A percentile compares a stretch with the other conserved stretches of the same genome.
These are phyloP conservation scores for Pandemis cinnamomeana DNA, from an alignment of 2,888 invertebrate genomes.

Conservation along the genomic window DNA sequence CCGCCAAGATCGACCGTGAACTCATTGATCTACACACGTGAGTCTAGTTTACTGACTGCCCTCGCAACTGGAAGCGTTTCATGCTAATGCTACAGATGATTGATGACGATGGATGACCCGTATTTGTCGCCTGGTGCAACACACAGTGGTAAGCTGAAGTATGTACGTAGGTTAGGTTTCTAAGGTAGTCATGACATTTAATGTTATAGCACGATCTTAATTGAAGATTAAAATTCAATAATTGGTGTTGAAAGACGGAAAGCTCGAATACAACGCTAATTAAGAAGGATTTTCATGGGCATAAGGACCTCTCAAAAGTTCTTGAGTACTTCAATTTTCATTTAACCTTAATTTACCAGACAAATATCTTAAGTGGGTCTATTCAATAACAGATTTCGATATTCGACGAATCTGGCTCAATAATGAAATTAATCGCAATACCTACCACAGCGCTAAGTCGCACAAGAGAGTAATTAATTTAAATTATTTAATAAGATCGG, in stretches of 20 bases:
- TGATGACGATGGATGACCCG: constrained; percentile 88
- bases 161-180: no score
- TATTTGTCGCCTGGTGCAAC: constrained; percentile 91
- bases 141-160: constrained; percentile 78
- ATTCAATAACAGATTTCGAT: not conserved
- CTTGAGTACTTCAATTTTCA: not conserved
- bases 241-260: not conserved
- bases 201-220: no score
- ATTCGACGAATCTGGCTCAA: not conserved
- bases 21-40: constrained; percentile 86
- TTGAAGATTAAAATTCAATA: not conserved
- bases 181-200: no score
- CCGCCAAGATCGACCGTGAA: constrained; percentile 88
- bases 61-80: constrained; percentile 88
- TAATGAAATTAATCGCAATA: not conserved
- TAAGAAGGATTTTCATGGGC: constrained; percentile 6
- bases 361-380: not conserved
- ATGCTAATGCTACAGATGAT: constrained; percentile 80
- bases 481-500: no score
- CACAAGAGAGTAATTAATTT: no score
- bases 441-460: no score
- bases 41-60: constrained; percentile 62
- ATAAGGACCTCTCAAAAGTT: not conserved
- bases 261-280: not conserved
- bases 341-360: not conserved